A percentile compares a stretch with the other conserved stretches of the same genome.
Evolutionary conservation across 2,888 invertebrate species (phyloP).

Genomic region (Mythimna lalbum): DNA sequence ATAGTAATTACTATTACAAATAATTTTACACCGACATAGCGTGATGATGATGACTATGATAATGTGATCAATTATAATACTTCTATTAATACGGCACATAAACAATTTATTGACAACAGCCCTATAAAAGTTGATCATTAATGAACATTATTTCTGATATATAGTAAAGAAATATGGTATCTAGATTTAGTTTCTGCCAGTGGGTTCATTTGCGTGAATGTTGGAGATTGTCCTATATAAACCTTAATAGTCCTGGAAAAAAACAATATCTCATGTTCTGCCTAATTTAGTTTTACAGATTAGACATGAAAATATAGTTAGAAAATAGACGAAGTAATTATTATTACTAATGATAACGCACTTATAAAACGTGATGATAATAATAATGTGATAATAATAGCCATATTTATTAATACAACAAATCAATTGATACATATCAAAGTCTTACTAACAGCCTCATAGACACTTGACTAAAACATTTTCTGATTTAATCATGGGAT

Average conservation of each 20-base stretch:
- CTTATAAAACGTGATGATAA: not conserved
- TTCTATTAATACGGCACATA: no score
- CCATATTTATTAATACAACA: constrained; percentile 5
- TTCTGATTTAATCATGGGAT: not conserved
- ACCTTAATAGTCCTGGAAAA: no score
- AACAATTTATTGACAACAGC: no score
- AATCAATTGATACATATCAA: not conserved
- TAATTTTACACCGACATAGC: not conserved
- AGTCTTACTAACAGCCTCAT: not conserved
- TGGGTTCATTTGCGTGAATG: not conserved
- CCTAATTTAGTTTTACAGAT: not conserved
- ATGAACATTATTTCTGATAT: not conserved
- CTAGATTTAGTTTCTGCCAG: not conserved
- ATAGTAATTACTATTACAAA: not conserved
- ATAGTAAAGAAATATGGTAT: not conserved
- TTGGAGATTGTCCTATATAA: not conserved
- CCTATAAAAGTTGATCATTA: no score
- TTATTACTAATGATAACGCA: not conserved
- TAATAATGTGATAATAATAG: constrained; percentile 5
- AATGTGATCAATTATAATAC: not conserved
- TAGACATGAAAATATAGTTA: not conserved
- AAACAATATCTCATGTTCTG: no score
- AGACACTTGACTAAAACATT: not conserved
- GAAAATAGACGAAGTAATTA: not conserved
- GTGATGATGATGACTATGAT: not conserved